Conservation (phyloP, 2,113 vertebrate species). For the Sinocyclocheilus grahami region DNA sequence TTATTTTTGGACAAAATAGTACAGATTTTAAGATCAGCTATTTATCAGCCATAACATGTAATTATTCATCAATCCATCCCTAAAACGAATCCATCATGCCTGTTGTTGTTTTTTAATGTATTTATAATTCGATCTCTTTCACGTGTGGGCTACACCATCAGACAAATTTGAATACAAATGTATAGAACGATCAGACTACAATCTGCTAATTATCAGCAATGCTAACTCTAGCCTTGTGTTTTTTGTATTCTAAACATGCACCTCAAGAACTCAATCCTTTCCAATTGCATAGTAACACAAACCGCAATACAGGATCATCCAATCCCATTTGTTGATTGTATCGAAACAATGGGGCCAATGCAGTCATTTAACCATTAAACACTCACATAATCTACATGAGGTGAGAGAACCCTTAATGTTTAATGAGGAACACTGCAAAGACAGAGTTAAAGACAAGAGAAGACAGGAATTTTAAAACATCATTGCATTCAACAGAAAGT, state of each 20-base stretch:
- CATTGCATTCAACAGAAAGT: constrained; percentile 59
- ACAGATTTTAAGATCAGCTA: constrained; percentile 10
- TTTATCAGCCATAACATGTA: neutral
- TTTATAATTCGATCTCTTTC: neutral
- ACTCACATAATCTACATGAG: constrained; percentile 36
- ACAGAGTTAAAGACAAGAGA: constrained; percentile 17
- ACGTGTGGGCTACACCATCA: neutral
- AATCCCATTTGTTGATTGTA: neutral
- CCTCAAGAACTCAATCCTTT: constrained; percentile 41
- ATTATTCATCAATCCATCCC: neutral
- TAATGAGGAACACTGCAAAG: constrained; percentile 13
- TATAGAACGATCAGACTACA: constrained; percentile 10
- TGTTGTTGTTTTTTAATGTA: neutral
- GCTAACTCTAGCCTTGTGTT: constrained; percentile 25
- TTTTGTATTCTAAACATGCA: constrained; percentile 43
- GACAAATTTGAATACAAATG: neutral
- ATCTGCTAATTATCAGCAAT: constrained; percentile 29
- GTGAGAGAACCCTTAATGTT: constrained; percentile 1
- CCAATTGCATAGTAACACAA: constrained; percentile 71
- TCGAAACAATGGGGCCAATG: neutral
- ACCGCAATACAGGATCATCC: constrained; percentile 29
- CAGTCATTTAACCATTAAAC: neutral
- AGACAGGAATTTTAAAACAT: constrained; percentile 42
- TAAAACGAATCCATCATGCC: neutral
- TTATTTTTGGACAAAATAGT: neutral